Evolutionary conservation across 2,113 vertebrate genomes (phyloP).

Genomic region (Spea bombifrons): DNA sequence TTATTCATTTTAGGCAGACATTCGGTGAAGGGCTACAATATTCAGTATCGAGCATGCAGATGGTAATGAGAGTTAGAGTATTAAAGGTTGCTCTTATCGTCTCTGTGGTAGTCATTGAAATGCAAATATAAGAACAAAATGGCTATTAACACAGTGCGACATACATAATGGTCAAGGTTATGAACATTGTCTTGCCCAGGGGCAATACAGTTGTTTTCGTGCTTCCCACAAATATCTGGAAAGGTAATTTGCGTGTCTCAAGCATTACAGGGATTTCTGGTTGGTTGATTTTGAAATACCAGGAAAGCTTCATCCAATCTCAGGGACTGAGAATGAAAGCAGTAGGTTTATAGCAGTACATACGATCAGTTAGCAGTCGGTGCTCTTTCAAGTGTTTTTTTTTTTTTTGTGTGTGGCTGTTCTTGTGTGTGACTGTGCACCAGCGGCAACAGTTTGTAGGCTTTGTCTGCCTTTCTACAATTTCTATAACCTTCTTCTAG

Average conservation of each 20-base stretch:
- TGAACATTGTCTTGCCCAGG: neutral
- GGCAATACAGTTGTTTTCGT: slow-evolving; percentile 9
- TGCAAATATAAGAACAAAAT: slow-evolving; percentile 23
- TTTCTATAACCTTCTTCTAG: slow-evolving; percentile 23
- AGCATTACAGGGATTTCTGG: slow-evolving; percentile 29
- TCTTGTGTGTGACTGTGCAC: slow-evolving; percentile 8
- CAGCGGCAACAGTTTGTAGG: slow-evolving; percentile 25
- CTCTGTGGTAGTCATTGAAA: slow-evolving; percentile 5
- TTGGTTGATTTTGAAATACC: slow-evolving; percentile 48
- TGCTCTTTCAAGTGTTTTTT: slow-evolving; percentile 7
- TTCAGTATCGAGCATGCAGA: neutral
- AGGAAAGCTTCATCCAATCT: slow-evolving; percentile 18
- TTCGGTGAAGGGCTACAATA: neutral
- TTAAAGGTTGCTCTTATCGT: slow-evolving; percentile 6
- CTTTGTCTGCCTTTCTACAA: neutral
- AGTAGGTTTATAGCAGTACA: slow-evolving; percentile 29
- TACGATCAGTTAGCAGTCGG: slow-evolving; percentile 10
- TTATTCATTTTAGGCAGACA: neutral
- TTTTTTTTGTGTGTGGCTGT: neutral
- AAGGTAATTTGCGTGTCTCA: slow-evolving; percentile 21
- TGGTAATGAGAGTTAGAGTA: slow-evolving; percentile 20
- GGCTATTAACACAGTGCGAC: neutral
- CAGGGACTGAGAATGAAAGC: slow-evolving; percentile 20
- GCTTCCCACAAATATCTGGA: slow-evolving; percentile 10
- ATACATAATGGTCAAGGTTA: slow-evolving; percentile 24